A percentile compares a stretch with the other conserved stretches of the same genome.
These are phyloP conservation scores for Epinephelus malabaricus DNA, from an alignment of 2,797 vertebrate species.

Conservation along the genomic window DNA sequence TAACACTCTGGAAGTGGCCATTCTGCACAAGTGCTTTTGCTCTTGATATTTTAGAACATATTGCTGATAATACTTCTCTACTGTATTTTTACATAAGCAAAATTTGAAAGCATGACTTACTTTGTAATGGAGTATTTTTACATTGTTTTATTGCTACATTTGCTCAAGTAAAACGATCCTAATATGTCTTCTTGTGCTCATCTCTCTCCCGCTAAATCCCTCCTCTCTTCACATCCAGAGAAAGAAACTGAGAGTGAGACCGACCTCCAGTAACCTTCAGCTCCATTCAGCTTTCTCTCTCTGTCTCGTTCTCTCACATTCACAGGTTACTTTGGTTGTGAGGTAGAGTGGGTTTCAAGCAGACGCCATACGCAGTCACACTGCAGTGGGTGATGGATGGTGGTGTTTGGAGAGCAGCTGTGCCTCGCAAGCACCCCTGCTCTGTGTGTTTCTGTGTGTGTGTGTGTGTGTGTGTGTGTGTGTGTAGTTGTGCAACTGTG, in stretches of 20 bases:
- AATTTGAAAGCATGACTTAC: neutral
- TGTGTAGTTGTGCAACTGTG: constrained; percentile 19
- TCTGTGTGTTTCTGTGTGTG: neutral
- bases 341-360: constrained; percentile 44
- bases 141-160: constrained; percentile 1
- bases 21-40: neutral
- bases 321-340: constrained; percentile 38
- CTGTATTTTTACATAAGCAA: neutral
- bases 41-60: neutral
- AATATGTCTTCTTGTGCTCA: neutral
- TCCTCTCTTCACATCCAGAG: neutral
- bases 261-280: constrained; percentile 21
- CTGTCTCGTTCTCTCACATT: constrained; percentile 4
- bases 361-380: constrained; percentile 50
- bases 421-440: constrained; percentile 43
- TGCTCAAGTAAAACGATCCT: neutral
- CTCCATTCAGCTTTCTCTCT: constrained; percentile 26
- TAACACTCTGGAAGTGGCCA: neutral
- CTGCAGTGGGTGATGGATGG: constrained; percentile 78
- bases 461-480: neutral
- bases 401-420: constrained; percentile 72
- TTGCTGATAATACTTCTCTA: neutral
- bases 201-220: neutral
- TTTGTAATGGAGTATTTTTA: neutral
- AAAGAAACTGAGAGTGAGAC: neutral